Base-by-base conservation (phyloP, 2,113 vertebrate species). In the Rhea americana region DNA sequence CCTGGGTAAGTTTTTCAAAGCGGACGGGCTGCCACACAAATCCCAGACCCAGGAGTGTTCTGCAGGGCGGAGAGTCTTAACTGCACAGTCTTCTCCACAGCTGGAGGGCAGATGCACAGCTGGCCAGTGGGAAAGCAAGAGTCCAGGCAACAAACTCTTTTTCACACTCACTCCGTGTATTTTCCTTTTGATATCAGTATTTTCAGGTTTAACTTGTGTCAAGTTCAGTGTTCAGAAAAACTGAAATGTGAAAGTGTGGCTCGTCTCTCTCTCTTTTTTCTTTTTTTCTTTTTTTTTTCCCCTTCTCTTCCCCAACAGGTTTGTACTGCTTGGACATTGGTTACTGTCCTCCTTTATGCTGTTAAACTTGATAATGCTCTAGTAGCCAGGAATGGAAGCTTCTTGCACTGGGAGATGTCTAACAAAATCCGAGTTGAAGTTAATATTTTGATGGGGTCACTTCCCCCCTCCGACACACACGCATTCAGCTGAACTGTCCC, bases 1-100 rank as follows among this genome's bases (percentile, higher is more conserved):
- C 98, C 98, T 99, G 98, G 99, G 99, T 99, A 99, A 99, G 99
- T 99, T 98, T 96, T 97, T 89, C 97, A 94, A 84, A 96, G 96
- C 97, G 96, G 95, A 96, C 85, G 93, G 94, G 96, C 95, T 97
- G 95, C 94, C 94, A 95, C 93, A 93, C 75, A 65, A 97, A 94
- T 93, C 93, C 94, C 95, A 94, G 91, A 92, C 70, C 91, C 86
- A 97, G 91, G 83, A 93, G 80, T 45, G 82, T 78, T 95, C 89
- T 82, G 41, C 79, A 66, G 73, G 84, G 55, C 59, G 84, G 37
- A 93, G 73, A 92, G 77, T 93, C 95, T 30, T 98, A 97, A 97
- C 82, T 13, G 35, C 92, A 89, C 87, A 92, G 79, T 91, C 95
- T 97, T 83, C 79, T 97, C 92, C 85, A 85, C 95, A 98, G 97